phyloP scores from a whole-genome alignment of 2,113 vertebrate genomes.

The Peromyscus polionotus region DNA sequence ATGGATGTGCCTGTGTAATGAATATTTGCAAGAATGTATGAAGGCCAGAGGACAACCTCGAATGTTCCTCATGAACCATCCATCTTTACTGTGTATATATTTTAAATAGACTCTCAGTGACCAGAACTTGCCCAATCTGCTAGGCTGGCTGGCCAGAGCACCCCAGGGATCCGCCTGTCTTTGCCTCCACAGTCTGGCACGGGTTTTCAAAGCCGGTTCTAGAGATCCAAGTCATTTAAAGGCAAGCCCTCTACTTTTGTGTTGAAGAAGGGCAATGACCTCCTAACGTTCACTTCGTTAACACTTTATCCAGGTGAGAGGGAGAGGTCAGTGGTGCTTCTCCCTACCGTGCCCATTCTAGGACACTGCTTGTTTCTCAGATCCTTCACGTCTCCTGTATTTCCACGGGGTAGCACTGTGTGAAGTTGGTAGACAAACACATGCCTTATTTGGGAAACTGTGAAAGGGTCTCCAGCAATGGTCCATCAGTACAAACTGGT shows the following conservation, averaged over 20 bases:
- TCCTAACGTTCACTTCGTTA: conserved; percentile 27
- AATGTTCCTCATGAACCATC: background rate
- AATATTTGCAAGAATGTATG: background rate
- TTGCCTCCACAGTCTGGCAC: background rate
- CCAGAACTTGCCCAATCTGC: background rate
- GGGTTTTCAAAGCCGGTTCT: background rate
- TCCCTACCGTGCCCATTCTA: background rate
- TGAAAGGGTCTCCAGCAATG: conserved; percentile 39
- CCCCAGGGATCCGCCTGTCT: background rate
- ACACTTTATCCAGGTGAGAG: background rate
- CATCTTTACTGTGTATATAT: background rate
- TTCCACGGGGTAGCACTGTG: conserved; percentile 3
- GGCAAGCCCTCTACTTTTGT: background rate
- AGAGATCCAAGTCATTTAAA: background rate
- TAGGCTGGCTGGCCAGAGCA: background rate
- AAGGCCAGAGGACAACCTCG: background rate
- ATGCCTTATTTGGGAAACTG: conserved; percentile 46
- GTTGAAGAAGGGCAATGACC: background rate
- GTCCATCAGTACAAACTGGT: conserved; percentile 48
- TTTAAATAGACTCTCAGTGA: background rate
- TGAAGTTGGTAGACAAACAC: conserved; percentile 4
- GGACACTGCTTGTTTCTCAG: conserved; percentile 7
- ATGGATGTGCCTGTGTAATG: background rate
- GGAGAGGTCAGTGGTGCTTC: background rate
- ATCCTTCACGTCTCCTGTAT: background rate